Evolutionary conservation across 2,113 vertebrate species (phyloP).

Genomic region (Cyphomyrus plagiostoma): DNA sequence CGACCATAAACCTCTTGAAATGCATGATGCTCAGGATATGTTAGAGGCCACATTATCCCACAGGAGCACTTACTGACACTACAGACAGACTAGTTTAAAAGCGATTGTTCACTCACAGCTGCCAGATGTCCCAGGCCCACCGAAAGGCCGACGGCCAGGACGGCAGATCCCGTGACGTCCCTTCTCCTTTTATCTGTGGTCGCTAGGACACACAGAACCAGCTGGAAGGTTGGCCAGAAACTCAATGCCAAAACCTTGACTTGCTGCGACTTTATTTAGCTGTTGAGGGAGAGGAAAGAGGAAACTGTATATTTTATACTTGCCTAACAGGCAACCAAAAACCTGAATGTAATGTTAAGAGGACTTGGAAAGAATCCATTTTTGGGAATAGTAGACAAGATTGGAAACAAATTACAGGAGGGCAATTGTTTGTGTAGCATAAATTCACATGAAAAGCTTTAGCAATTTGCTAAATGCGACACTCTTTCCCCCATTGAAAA

Average conservation of each 20-base stretch:
- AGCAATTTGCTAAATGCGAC: background rate
- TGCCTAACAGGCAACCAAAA: background rate
- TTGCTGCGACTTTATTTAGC: slow-evolving; percentile 51
- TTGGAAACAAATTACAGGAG: background rate
- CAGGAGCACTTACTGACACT: background rate
- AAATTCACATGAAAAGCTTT: slow-evolving; percentile 34
- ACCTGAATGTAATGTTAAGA: background rate
- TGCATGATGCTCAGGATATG: background rate
- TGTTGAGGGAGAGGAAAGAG: slow-evolving; percentile 20
- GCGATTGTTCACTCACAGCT: slow-evolving; percentile 55
- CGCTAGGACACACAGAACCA: slow-evolving; percentile 72
- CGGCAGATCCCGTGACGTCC: slow-evolving; percentile 55
- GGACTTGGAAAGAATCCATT: background rate
- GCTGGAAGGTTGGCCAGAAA: slow-evolving; percentile 71
- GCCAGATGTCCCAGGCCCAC: slow-evolving; percentile 72
- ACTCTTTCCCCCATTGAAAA: background rate
- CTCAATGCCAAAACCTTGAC: slow-evolving; percentile 68
- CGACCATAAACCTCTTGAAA: background rate
- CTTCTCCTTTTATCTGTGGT: slow-evolving; percentile 64
- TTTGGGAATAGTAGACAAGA: background rate
- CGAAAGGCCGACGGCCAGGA: slow-evolving; percentile 67
- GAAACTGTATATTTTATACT: background rate
- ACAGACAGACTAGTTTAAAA: background rate
- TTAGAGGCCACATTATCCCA: background rate
- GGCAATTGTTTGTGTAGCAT: background rate